Base-by-base conservation (phyloP, 2,113 vertebrate genomes). In the Emydura subglobosa region DNA sequence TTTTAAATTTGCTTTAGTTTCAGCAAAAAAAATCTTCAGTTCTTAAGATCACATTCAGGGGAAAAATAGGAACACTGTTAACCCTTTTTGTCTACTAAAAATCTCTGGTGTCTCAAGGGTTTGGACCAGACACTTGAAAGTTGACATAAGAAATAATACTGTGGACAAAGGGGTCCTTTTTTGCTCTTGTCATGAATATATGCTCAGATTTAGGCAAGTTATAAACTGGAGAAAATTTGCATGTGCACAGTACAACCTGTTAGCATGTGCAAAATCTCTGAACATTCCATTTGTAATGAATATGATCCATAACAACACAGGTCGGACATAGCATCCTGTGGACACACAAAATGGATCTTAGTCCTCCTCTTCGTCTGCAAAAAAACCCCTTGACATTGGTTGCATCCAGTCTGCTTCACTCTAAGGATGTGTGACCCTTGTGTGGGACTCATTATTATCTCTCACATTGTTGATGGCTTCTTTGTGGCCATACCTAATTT, bases 261-360 rank as follows among this genome's bases (percentile, higher is more conserved):
- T 25, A 84, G 1, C 31, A 86, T 88, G 79, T 82, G 49, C n/a
- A 88, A 51, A 80, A 12, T 79, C 57, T 85, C 34, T 31, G 22
- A 61, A 39, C 39, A 3, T 5, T 49, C 87, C 14, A 6, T 3
- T 17, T 50, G 42, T 39, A 85, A 59, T 82, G 83, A 21, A 10
- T 6, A 11, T 17, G 7, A 49, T 55, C 68, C 24, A 4, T n/a
- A 54, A 51, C 22, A 14, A 34, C 0, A 0, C 10, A 44, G 10
- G 1, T 7, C 2, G n/a, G 29, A 10, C 83, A 49, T 9, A 81
- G n/a, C 17, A 68, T 90, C 16, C n/a, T 61, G 76, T 29, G 68
- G 25, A 55, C 21, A 79, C 34, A 42, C 21, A 47, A n/a, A 68
- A n/a, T 31, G 6, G n/a, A 19, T 72, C 80, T 9, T 72, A 8